These are phyloP conservation scores for Limnephilus lunatus DNA, from an alignment of 2,888 invertebrate species.

Conservation along the genomic window DNA sequence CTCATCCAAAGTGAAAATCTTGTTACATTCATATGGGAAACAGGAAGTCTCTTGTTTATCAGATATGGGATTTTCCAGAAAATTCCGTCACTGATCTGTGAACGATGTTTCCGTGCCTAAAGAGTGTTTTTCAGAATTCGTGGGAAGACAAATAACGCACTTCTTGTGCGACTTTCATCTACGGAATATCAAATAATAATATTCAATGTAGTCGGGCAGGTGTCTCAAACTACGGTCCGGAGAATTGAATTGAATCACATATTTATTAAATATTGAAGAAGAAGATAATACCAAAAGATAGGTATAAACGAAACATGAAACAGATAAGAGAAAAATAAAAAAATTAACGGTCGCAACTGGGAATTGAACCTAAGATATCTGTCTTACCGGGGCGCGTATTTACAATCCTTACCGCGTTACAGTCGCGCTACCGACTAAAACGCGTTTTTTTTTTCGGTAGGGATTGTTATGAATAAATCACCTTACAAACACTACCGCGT, in stretches of 20 bases:
- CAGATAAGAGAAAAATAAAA: too few species aligned
- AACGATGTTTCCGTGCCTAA: constrained; percentile 7
- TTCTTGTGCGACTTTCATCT: constrained; percentile 7
- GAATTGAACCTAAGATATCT: too few species aligned
- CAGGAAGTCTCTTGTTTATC: background rate
- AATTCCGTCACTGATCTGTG: background rate
- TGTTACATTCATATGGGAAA: background rate
- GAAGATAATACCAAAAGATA: too few species aligned
- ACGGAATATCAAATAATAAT: constrained; percentile 10
- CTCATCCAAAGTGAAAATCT: background rate
- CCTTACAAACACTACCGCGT: too few species aligned
- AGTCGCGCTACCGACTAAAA: too few species aligned
- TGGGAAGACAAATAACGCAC: constrained; percentile 6
- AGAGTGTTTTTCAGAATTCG: background rate
- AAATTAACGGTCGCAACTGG: too few species aligned
- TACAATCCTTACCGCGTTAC: too few species aligned
- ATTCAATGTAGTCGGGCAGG: background rate
- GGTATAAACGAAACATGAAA: too few species aligned
- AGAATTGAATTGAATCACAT: background rate
- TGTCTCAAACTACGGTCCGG: background rate
- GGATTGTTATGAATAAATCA: too few species aligned
- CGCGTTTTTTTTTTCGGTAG: too few species aligned
- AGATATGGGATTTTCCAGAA: background rate
- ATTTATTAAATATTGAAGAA: too few species aligned
- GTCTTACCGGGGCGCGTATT: too few species aligned